Evolutionary conservation across 2,797 vertebrate genomes (phyloP), one percentile per base, ranked within the genome.

Genomic region (Gymnodraco acuticeps): DNA sequence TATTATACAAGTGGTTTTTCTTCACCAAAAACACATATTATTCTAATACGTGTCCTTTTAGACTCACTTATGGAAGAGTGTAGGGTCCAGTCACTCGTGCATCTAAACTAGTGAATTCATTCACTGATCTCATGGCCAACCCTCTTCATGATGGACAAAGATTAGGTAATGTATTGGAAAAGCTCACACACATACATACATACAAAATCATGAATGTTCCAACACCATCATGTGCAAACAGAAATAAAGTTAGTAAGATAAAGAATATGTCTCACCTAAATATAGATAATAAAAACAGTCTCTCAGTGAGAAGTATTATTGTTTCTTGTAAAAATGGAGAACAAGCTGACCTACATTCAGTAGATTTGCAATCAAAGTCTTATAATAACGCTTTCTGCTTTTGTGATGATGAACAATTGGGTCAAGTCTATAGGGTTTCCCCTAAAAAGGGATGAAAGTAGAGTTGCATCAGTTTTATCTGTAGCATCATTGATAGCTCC

Each of bases 371-470:
- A 56, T 27, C 0, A 3, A 63, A 70, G 10, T 67, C 55, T 70
- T 53, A 70, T 20, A 72, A 54, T 43, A 46, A 76, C 17, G 15
- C 48, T 73, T 61, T 85, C 62, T 45, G 70, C 67, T 73, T 55
- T 38, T 51, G 23, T 31, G 64, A 78, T 83, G 31, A 67, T 55
- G 31, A 54, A 64, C 38, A 81, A 81, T 27, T 81, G 51, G 75
- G 75, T 83, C 73, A 83, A 46, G 59, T 79, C 64, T 71, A 1
- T 60, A 78, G 48, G 61, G 56, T 38, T 71, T 80, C 69, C 23
- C 50, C 62, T 46, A 27, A 64, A 78, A 71, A 43, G 41, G 33
- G 31, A 58, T 4, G 27, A 12, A 1, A 4, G 47, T 10, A 38
- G 23, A 66, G 3, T 19, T 41, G 16, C 41, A 31, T 41, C 7